Base-by-base conservation (phyloP, 1,140 invertebrate genomes). In the Drosophila repletoides region DNA sequence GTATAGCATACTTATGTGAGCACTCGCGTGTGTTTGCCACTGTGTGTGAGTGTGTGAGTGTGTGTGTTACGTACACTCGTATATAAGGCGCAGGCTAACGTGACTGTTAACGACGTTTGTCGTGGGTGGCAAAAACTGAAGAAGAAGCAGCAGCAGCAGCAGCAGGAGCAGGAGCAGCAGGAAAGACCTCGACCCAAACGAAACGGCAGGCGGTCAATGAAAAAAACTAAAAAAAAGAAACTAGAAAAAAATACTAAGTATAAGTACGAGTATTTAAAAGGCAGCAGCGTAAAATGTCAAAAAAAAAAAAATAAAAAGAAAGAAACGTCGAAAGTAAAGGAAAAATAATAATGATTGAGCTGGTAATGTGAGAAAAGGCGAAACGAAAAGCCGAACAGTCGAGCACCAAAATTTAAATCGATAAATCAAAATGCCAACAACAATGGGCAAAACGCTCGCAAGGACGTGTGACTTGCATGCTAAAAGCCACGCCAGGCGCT, bases 391-490 rank as follows among this genome's bases (percentile, higher is more conserved):
- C 49, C 22, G 19, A 53, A 31, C 48, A 61, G 34, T 28, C 22
- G 36, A 24, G 48, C 58, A 71, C 49, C 21, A 72, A 72, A 72
- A 80, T 80, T 86, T 86, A 80, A 84, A 84, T 84, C 80, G 80
- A 84, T 84, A 84, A 84, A 84, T 84, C 80, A 84, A 84, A 84
- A 86, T 80, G 80, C 72, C 80, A 86, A 49, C 46, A 66, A 74
- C 60, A 76, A 48, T 58, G 52, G n/a, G 58, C 58, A 80, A 68
- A 84, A 24, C 41, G 53, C 76, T 72, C 48, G 79, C 80, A 86
- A 86, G 80, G 80, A 87, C 80, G 80, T 80, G 80, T 72, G 72
- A 86, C 75, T 84, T 84, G 80, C 80, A 84, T 86, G 76, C 72
- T 81, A 81, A 81, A 81, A 76, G 72, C 72, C 53, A 65, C 48